Conservation (phyloP, 2,888 invertebrate species). For the Drosophila nr. medialis region DNA sequence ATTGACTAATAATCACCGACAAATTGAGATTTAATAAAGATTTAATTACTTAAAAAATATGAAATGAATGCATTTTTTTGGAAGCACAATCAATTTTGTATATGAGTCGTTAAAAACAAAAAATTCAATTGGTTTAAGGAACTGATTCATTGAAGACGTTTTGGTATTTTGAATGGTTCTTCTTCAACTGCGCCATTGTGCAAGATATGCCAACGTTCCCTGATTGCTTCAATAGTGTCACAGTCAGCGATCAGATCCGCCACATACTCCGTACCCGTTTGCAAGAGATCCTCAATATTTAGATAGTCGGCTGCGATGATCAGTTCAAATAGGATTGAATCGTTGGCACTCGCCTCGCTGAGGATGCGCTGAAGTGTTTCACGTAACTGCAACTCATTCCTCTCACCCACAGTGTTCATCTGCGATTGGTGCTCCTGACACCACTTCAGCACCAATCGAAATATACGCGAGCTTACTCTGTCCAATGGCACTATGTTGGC, state of each 20-base stretch:
- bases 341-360: not conserved
- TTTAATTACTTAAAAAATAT: slow-evolving; percentile 73
- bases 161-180: not conserved
- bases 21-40: slow-evolving; percentile 79
- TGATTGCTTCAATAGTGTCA: slow-evolving; percentile 19
- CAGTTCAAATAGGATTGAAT: slow-evolving; percentile 32
- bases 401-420: not conserved
- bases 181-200: slow-evolving; percentile 9
- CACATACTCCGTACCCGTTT: slow-evolving; percentile 29
- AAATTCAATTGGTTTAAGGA: not conserved
- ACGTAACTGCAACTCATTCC: not conserved
- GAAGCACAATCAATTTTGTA: not conserved
- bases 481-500: slow-evolving; percentile 26
- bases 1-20: slow-evolving; percentile 80
- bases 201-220: slow-evolving; percentile 35
- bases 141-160: not conserved
- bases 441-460: slow-evolving; percentile 43
- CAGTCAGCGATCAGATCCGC: slow-evolving; percentile 37
- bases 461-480: slow-evolving; percentile 19
- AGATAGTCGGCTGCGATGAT: slow-evolving; percentile 57
- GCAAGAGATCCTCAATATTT: slow-evolving; percentile 26
- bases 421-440: not conserved
- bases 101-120: not conserved
- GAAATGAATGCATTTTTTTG: slow-evolving; percentile 11
- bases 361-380: not conserved